Percentiles rank a stretch among this genome's conserved stretches.
Evolutionary conservation across 2,797 vertebrate species (phyloP).

Genomic region (Iguana delicatissima): DNA sequence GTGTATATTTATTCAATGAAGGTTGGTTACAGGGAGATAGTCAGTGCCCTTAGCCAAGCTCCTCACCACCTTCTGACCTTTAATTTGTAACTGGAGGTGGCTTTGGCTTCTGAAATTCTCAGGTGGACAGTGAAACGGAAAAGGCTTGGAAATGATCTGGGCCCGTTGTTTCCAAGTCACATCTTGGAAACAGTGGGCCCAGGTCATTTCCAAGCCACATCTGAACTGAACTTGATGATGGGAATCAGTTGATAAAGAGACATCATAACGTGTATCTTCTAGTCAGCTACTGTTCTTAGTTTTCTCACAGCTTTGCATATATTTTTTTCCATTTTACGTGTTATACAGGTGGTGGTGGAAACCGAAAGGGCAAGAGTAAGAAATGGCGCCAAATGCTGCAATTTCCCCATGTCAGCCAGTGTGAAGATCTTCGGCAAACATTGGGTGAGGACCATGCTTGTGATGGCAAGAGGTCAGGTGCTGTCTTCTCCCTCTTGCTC

Average conservation of each 20-base stretch:
- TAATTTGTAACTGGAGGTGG: not conserved
- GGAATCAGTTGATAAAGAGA: not conserved
- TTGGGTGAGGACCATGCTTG: conserved; percentile 82
- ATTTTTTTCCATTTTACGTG: conserved; percentile 29
- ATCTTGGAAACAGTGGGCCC: too few species aligned
- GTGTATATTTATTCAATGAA: conserved; percentile 26
- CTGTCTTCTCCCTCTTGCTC: not conserved
- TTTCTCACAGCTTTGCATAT: conserved; percentile 1
- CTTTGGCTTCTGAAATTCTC: not conserved
- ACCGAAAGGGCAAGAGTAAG: conserved; percentile 98
- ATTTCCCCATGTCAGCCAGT: conserved; percentile 96
- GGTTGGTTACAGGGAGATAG: conserved; percentile 33
- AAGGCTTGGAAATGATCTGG: not conserved
- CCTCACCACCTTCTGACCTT: not conserved
- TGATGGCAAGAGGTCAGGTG: not conserved
- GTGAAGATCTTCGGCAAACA: conserved; percentile 91
- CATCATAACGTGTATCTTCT: not conserved
- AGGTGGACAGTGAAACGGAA: conserved; percentile 7
- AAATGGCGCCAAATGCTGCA: conserved; percentile 99
- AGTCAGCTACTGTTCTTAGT: not conserved
- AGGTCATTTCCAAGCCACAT: not conserved
- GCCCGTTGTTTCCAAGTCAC: not conserved
- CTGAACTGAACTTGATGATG: not conserved
- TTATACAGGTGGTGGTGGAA: conserved; percentile 91
- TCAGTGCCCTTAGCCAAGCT: conserved; percentile 26